phyloP scores from a whole-genome alignment of 1,140 invertebrate species.

The Zaprionus camerounensis region DNA sequence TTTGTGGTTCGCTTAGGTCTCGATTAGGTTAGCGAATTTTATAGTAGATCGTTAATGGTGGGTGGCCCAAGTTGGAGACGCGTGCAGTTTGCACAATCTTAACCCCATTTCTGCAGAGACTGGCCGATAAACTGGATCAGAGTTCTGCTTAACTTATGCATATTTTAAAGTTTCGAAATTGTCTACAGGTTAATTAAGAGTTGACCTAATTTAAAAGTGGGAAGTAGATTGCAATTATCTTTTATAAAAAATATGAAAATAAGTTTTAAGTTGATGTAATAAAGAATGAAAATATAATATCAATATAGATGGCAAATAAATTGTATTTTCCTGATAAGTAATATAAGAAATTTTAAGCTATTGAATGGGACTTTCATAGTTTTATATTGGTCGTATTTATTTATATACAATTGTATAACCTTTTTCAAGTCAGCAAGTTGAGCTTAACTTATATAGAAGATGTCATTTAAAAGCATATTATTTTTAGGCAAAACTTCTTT shows the following conservation, averaged over 20 bases:
- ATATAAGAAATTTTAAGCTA: too few relatives aligned
- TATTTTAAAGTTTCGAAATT: constrained; percentile 30
- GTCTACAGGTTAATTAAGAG: background rate
- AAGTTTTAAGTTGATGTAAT: too few relatives aligned
- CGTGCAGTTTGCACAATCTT: constrained; percentile 28
- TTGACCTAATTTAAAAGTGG: background rate
- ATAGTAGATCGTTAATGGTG: constrained; percentile 7
- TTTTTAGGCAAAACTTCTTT: background rate
- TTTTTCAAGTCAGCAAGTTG: too few relatives aligned
- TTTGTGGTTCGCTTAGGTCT: background rate
- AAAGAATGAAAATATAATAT: too few relatives aligned
- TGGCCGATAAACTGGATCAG: constrained; percentile 23
- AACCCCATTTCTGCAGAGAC: constrained; percentile 10
- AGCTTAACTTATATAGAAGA: too few relatives aligned
- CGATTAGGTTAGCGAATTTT: constrained; percentile 26
- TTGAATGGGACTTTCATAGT: too few relatives aligned
- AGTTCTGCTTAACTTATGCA: constrained; percentile 21
- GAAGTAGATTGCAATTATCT: background rate
- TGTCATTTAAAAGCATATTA: background rate
- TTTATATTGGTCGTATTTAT: too few relatives aligned
- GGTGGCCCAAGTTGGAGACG: constrained; percentile 15
- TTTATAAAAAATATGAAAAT: too few relatives aligned
- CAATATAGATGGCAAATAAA: background rate
- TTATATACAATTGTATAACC: too few relatives aligned
- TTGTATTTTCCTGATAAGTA: too few relatives aligned